phyloP scores from a whole-genome alignment of 2,113 vertebrate genomes.

The Zootoca vivipara region DNA sequence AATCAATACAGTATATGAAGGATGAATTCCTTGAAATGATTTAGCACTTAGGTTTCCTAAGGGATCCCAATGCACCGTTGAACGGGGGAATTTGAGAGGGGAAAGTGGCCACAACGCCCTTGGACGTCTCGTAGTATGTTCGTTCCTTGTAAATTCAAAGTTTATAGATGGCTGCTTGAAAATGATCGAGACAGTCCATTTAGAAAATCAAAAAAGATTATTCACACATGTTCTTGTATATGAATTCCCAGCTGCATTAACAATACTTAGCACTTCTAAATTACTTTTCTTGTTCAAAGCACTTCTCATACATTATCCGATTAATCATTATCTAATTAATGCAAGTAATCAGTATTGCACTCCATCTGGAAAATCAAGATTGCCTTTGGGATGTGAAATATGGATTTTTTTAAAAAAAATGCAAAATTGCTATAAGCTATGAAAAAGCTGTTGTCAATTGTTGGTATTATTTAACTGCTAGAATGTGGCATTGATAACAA shows the following conservation, averaged over 20 bases:
- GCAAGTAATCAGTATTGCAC: conserved; percentile 34
- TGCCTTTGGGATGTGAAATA: conserved; percentile 8
- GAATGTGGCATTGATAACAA: background rate
- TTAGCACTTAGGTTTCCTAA: conserved; percentile 30
- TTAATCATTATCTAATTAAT: conserved; percentile 58
- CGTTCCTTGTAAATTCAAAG: background rate
- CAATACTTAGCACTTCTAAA: conserved; percentile 34
- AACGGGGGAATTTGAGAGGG: conserved; percentile 49
- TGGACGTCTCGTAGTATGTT: conserved; percentile 22
- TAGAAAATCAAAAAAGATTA: conserved; percentile 21
- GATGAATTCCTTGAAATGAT: conserved; percentile 16
- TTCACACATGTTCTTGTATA: conserved; percentile 30
- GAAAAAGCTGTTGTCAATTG: background rate
- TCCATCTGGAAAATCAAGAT: conserved; percentile 41
- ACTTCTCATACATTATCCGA: conserved; percentile 36
- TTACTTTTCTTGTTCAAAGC: conserved; percentile 39
- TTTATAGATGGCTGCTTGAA: conserved; percentile 7
- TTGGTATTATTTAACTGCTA: background rate
- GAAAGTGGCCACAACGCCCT: conserved; percentile 34
- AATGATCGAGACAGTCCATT: background rate
- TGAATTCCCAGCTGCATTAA: conserved; percentile 54
- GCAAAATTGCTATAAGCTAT: background rate
- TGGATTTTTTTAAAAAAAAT: conserved; percentile 39
- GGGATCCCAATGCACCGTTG: conserved; percentile 30
- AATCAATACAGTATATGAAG: conserved; percentile 2